Evolutionary conservation across 30 jellyfish, hydroid and myxozoan genomes (phyloP).

Genomic region (Nemopilema nomurai): DNA sequence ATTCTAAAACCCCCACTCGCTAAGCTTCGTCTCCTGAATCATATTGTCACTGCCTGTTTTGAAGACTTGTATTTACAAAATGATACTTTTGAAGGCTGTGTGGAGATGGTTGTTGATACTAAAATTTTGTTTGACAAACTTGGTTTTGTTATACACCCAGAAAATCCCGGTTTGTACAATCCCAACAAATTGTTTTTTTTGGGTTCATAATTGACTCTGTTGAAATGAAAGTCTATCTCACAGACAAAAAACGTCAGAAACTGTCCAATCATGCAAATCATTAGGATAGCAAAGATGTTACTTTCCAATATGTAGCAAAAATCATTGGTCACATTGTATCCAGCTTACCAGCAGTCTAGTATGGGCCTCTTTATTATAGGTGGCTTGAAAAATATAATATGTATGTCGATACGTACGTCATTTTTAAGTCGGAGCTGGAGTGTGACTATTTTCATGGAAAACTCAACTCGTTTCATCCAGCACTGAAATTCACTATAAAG

Average conservation of each 20-base stretch:
- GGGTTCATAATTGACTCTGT: conserved; percentile 27
- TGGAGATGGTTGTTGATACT: conserved; percentile 24
- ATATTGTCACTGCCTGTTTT: conserved; percentile 36
- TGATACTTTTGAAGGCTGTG: conserved; percentile 12
- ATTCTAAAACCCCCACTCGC: conserved; percentile 35
- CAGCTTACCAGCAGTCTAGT: conserved; percentile 36
- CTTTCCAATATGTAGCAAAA: neutral
- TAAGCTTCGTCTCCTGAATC: conserved; percentile 16
- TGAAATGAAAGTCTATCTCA: conserved; percentile 2
- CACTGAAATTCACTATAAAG: too few species aligned
- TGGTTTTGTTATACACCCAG: conserved; percentile 35
- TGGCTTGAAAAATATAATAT: conserved; percentile 31
- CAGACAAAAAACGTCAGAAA: neutral
- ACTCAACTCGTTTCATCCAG: too few species aligned
- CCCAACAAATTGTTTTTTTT: conserved; percentile 16
- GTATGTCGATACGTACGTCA: too few species aligned
- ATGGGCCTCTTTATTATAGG: conserved; percentile 51
- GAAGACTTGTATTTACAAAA: conserved; percentile 47
- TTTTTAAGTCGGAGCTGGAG: too few species aligned
- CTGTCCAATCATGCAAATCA: neutral
- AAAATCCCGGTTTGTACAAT: neutral
- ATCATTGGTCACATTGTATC: conserved; percentile 9
- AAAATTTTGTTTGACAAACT: conserved; percentile 2
- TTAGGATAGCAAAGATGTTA: neutral
- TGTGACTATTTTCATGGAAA: too few species aligned